Evolutionary conservation across 2,888 invertebrate genomes (phyloP).

Genomic region (Ophioninae sp.): DNA sequence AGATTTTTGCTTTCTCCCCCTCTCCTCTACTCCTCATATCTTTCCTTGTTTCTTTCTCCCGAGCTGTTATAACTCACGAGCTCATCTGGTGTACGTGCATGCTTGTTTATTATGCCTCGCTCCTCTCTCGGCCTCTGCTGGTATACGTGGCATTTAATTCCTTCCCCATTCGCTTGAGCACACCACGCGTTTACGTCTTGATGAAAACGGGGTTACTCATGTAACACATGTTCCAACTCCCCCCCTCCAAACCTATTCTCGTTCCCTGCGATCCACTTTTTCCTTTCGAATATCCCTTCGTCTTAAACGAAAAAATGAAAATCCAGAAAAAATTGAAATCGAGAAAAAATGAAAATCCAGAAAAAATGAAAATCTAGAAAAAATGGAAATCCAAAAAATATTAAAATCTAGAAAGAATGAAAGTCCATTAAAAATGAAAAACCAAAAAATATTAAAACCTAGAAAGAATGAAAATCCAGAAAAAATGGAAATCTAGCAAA

Average conservation of each 20-base stretch:
- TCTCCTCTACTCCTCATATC: too few species aligned
- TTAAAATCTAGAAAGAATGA: too few species aligned
- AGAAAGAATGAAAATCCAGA: not conserved
- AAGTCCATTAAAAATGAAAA: too few species aligned
- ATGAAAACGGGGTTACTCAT: slow-evolving; percentile 65
- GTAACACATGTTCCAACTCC: slow-evolving; percentile 35
- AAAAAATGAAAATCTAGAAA: too few species aligned
- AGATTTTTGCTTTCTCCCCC: too few species aligned
- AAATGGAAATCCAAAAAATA: too few species aligned
- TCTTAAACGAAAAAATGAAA: not conserved
- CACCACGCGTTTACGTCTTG: slow-evolving; percentile 26
- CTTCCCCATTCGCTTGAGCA: slow-evolving; percentile 25
- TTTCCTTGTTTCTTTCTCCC: not conserved
- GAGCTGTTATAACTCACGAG: slow-evolving; percentile 19
- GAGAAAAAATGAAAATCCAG: too few species aligned
- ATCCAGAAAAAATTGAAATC: too few species aligned
- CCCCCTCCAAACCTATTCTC: slow-evolving; percentile 6
- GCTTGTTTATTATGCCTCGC: slow-evolving; percentile 48
- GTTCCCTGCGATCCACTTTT: slow-evolving; percentile 4
- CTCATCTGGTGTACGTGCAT: slow-evolving; percentile 40
- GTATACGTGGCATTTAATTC: slow-evolving; percentile 27
- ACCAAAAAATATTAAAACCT: too few species aligned
- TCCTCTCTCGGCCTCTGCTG: slow-evolving; percentile 16
- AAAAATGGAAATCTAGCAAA: not conserved
- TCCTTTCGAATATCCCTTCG: slow-evolving; percentile 1